A percentile compares a stretch with the other conserved stretches of the same genome.
Conservation (phyloP, 2,113 vertebrate genomes). For the Nyctereutes procyonoides region DNA sequence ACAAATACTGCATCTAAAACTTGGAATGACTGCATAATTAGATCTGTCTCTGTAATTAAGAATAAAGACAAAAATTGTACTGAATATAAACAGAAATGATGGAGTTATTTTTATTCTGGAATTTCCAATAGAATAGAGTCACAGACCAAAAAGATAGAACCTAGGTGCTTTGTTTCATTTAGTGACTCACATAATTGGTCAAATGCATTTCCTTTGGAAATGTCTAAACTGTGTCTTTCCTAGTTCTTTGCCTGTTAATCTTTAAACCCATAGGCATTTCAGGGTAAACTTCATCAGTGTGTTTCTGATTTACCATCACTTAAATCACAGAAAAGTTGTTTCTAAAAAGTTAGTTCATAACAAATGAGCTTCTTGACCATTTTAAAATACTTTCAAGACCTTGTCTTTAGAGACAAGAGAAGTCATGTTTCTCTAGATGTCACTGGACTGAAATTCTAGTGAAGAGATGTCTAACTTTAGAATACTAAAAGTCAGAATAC, state of each 20-base stretch:
- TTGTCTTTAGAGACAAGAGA: constrained; percentile 14
- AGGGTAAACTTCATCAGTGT: neutral
- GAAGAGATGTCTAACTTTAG: neutral
- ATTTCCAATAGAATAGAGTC: neutral
- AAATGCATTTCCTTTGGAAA: neutral
- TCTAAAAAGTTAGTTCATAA: constrained; percentile 35
- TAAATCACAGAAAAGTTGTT: neutral
- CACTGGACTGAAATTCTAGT: neutral
- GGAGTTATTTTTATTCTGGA: neutral
- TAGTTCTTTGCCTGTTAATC: neutral
- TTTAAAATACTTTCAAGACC: constrained; percentile 47
- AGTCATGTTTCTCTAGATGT: neutral
- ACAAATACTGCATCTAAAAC: neutral
- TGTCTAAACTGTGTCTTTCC: neutral
- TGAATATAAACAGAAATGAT: neutral
- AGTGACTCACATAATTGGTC: neutral
- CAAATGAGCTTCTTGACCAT: neutral
- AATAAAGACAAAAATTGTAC: neutral
- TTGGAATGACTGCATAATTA: neutral
- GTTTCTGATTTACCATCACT: neutral
- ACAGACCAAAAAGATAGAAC: neutral
- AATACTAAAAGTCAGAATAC: neutral
- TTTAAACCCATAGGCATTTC: neutral
- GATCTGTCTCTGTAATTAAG: neutral
- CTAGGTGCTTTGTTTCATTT: neutral